A percentile compares a stretch with the other conserved stretches of the same genome.
phyloP scores from a whole-genome alignment of 2,797 vertebrate species.

The Lacerta agilis region DNA sequence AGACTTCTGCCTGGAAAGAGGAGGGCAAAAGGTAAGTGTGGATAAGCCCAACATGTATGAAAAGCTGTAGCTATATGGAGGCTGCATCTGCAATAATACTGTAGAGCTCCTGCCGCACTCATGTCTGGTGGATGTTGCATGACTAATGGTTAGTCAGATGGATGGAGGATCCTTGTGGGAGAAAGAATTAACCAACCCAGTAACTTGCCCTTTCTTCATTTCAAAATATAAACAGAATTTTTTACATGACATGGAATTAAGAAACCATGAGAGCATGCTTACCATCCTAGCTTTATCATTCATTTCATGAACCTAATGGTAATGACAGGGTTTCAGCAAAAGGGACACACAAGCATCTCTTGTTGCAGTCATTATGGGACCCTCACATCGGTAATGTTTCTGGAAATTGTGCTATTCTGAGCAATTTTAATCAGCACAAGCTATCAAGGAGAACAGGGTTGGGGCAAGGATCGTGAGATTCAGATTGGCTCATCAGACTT shows the following conservation, averaged over 20 bases:
- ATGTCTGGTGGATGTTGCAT: constrained; percentile 6
- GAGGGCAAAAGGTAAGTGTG: too few species aligned
- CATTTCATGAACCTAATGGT: constrained; percentile 52
- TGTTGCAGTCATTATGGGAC: constrained; percentile 53
- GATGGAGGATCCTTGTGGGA: constrained; percentile 17
- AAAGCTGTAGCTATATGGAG: neutral
- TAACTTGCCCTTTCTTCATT: constrained; percentile 19
- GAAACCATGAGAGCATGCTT: constrained; percentile 4
- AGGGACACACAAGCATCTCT: constrained; percentile 52
- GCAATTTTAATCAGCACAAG: constrained; percentile 71
- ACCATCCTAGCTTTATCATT: constrained; percentile 44
- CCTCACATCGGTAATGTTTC: constrained; percentile 54
- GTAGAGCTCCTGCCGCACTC: neutral
- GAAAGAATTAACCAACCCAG: constrained; percentile 17
- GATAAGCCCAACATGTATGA: neutral
- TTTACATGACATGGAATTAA: constrained; percentile 20
- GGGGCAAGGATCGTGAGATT: constrained; percentile 56
- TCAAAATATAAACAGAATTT: constrained; percentile 23
- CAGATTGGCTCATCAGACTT: constrained; percentile 58
- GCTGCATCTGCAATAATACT: neutral
- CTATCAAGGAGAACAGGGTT: constrained; percentile 55
- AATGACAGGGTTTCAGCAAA: constrained; percentile 60
- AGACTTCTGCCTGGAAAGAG: too few species aligned
- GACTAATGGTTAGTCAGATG: constrained; percentile 52
- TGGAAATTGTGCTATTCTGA: constrained; percentile 67